Evolutionary conservation across 2,888 invertebrate genomes (phyloP), one percentile per base, ranked within the genome.

Genomic region (Mythimna ferrago): DNA sequence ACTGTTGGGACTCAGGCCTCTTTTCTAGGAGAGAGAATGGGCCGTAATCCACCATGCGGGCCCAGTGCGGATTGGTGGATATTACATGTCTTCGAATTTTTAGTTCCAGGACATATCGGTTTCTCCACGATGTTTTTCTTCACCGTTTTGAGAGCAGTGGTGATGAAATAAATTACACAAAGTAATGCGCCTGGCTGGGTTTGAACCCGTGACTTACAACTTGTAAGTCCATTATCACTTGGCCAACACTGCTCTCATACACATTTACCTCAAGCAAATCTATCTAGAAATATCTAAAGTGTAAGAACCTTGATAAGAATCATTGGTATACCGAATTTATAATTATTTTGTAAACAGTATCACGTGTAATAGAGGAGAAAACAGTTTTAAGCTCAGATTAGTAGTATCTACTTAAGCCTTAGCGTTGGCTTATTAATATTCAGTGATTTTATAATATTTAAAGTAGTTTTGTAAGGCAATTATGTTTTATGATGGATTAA

Each of bases 381-480:
- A 48, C 48, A 10, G 41, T 10, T 57, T 32, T 35, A 19, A 14
- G 10, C 54, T 10, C 14, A 44, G 19, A 58, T 73, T 51, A 61
- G 11, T 32, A 44, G 21, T 38, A 14, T 44, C 35, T 44, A 53
- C 14, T 3, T 48, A 48, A 48, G 16, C 35, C 11, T 21, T 41
- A 32, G 7, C 2, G 14, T 73, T 57, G 0, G 21, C 14, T 60
- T 6, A 54, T 74, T 38, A 66, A n/a, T 41, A 38, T 61, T 75
- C 54, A 19, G 11, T 2, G 7, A 48, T 41, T 11, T 56, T 11
- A 57, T 62, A 38, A 76, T 26, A 57, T 69, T 44, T 26, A 35
- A 56, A 62, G 14, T 35, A 44, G 54, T 41, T 62, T n/a, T 62
- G 16, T 44, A 58, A n/a, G 35, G 26, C 51, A 44, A 53, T 26